Evolutionary conservation across 1,140 invertebrate species (phyloP), one percentile per base, ranked within the genome.

Genomic region (Hyphantria cunea): DNA sequence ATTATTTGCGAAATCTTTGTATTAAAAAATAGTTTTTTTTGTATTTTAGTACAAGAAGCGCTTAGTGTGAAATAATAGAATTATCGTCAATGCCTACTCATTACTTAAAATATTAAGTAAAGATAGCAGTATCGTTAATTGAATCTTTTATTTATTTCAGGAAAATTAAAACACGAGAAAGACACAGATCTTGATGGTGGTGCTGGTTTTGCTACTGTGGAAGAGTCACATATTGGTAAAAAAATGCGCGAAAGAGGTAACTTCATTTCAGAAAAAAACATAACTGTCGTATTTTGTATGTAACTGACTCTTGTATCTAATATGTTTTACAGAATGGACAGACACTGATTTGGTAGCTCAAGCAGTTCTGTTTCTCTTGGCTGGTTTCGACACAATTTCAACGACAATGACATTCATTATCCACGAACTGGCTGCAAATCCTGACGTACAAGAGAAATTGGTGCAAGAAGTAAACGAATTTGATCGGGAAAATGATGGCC

Each of bases 361-460:
- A 68, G 82, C 76, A 1, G 17, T 51, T 80, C 0, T 5, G 82
- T 0, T 84, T 86, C 68, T 74, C 84, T 44, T 93, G 11, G 93
- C 93, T 17, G 93, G 93, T 33, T 95, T 93, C 68, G 95, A 95
- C 31, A 94, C 94, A 0, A 92, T 93, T 12, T 91, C 94, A 3
- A 91, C 90, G 0, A 88, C 92, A 0, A 87, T 95, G 62, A 76
- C 89, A 0, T 93, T 92, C 58, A 76, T 89, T 1, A 64, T 93
- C 0, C 93, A 93, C 66, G 92, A 93, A 61, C 71, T 96, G 54
- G 93, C 94, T 0, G 64, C 90, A 2, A 84, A n/a, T n/a, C n/a
- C n/a, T n/a, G n/a, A n/a, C n/a, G n/a, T n/a, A n/a, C n/a, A 95
- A 66, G 82, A 93, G 0, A 90, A 82, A 0, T 39, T 86, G 33